phyloP scores from a whole-genome alignment of 2,888 invertebrate genomes.

The Netelia fuscicornis region DNA sequence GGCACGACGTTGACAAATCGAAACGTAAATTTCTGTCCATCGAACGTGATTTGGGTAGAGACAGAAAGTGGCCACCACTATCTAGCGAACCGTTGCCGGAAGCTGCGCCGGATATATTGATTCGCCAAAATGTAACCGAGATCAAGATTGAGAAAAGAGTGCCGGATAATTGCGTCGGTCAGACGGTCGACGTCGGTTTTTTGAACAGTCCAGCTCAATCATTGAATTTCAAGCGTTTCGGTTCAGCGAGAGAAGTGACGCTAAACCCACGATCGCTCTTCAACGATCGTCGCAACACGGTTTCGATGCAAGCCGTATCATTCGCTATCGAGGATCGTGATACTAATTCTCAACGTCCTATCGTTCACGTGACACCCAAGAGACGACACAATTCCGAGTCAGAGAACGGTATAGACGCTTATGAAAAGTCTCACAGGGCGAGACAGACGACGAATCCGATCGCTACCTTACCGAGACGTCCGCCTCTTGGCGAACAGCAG shows the following conservation, averaged over 20 bases:
- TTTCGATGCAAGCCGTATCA: slow-evolving; percentile 82
- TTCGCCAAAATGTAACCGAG: slow-evolving; percentile 79
- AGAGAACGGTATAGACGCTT: slow-evolving; percentile 78
- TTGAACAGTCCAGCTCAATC: slow-evolving; percentile 67
- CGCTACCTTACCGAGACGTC: slow-evolving; percentile 81
- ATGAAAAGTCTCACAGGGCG: slow-evolving; percentile 71
- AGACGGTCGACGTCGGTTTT: slow-evolving; percentile 62
- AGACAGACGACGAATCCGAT: slow-evolving; percentile 80
- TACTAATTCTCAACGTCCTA: slow-evolving; percentile 59
- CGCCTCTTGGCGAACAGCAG: slow-evolving; percentile 72
- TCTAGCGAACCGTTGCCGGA: slow-evolving; percentile 82
- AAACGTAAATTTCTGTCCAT: slow-evolving; percentile 89
- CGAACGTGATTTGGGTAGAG: slow-evolving; percentile 86
- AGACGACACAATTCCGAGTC: slow-evolving; percentile 83
- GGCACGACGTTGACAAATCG: slow-evolving; percentile 87
- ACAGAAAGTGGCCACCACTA: slow-evolving; percentile 89
- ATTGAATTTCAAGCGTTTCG: slow-evolving; percentile 78
- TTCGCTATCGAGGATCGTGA: slow-evolving; percentile 76
- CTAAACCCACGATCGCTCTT: slow-evolving; percentile 81
- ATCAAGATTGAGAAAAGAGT: slow-evolving; percentile 82
- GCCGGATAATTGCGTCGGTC: slow-evolving; percentile 69
- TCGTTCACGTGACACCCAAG: slow-evolving; percentile 72
- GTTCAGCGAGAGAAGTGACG: slow-evolving; percentile 82
- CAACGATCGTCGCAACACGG: slow-evolving; percentile 80
- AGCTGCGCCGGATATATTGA: slow-evolving; percentile 79